Conservation (phyloP, 1,140 invertebrate species). For the Drosophila kohkoa region DNA sequence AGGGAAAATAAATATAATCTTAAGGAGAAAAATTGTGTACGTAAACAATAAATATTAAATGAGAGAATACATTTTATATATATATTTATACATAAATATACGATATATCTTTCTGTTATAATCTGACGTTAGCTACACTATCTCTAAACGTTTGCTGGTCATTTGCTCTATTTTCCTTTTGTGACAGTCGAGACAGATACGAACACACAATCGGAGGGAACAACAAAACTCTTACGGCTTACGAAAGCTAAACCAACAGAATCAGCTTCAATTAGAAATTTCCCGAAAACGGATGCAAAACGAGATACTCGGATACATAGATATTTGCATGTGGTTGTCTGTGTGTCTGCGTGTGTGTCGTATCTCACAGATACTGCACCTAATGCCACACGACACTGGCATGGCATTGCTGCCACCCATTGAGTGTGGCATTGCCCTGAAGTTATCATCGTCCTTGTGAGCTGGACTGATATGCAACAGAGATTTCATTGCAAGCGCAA, state of each 20-base stretch:
- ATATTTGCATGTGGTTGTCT: not conserved
- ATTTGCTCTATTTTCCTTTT: slow-evolving; percentile 31
- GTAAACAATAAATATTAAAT: not conserved
- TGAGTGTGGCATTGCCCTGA: slow-evolving; percentile 8
- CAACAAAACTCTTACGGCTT: slow-evolving; percentile 36
- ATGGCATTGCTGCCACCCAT: not conserved
- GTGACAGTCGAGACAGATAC: slow-evolving; percentile 27
- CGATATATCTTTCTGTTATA: not conserved
- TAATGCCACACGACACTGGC: slow-evolving; percentile 2
- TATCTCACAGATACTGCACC: slow-evolving; percentile 22
- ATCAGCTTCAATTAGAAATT: slow-evolving; percentile 78
- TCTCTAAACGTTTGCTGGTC: not conserved
- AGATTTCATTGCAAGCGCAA: slow-evolving; percentile 65
- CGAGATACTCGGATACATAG: not conserved
- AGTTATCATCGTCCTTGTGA: slow-evolving; percentile 52
- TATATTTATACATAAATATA: not conserved
- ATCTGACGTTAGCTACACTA: not conserved
- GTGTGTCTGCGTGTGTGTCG: not conserved
- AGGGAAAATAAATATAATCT: not conserved
- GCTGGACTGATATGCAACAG: slow-evolving; percentile 39
- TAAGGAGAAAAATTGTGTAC: not conserved
- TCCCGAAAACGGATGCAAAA: slow-evolving; percentile 67
- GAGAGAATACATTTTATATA: not conserved
- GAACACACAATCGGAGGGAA: slow-evolving; percentile 3
- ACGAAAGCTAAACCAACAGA: slow-evolving; percentile 63